Evolutionary conservation across 1,140 invertebrate genomes (phyloP), one percentile per base, ranked within the genome.

Genomic region (Tigriopus japonicus): DNA sequence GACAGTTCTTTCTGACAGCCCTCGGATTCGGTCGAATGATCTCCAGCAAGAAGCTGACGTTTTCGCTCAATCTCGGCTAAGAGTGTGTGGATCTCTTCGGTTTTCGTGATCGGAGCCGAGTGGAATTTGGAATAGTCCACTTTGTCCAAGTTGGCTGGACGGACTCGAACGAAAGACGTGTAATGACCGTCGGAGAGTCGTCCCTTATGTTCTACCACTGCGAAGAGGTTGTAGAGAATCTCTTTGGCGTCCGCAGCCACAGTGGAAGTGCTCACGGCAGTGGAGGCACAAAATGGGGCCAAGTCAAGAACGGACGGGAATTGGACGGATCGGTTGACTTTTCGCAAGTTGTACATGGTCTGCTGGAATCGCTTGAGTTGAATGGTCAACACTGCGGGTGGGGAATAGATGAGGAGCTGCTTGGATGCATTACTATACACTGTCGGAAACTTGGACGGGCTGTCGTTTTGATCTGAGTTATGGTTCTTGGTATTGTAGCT

Each of bases 191-290:
- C 84, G 66, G 84, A 81, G 63, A 95, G 79, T 14, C 81, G 81
- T 2, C 94, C 94, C 61, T 82, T 85, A 69, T 98, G 94, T 68
- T 91, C 89, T 14, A 98, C 91, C 7, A 98, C 80, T 3, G 90
- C 93, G 68, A 94, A 98, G 17, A 98, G 73, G 0, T 86, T 83
- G 71, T 98, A 98, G 19, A 89, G 69, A 9, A 91, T 74, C 69
- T 82, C 12, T 10, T 42, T 41, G 3, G 21, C 15, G 1, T 24
- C 55, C 13, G 55, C 55, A 13, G 5, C 15, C 1, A 40, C 28
- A 3, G n/a, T 54, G 17, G 55, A 23, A 14, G 41, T 58, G 28
- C 55, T 58, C 28, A 58, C 28, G 24, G 55, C 24, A 45, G 56
- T n/a, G 28, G 28, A n/a, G 52, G 84, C 85, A 67, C 89, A 94